Percentiles rank a stretch among this genome's conserved stretches.
phyloP scores from a whole-genome alignment of 2,797 vertebrate species.

The Aplochiton taeniatus region DNA sequence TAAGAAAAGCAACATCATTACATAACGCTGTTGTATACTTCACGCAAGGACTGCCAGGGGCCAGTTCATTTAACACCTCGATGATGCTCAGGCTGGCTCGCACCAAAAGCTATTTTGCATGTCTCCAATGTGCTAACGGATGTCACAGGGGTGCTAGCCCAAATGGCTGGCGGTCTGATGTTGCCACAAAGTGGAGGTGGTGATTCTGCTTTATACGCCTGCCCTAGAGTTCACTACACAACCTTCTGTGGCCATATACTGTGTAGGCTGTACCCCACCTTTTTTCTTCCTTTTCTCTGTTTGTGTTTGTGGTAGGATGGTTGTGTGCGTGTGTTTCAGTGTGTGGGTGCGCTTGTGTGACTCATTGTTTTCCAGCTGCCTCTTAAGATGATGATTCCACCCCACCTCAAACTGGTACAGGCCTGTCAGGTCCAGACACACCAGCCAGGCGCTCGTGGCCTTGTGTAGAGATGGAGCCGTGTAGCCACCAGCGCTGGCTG shows the following conservation, averaged over 20 bases:
- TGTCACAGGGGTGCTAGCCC: slow-evolving; percentile 37
- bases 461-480: background rate
- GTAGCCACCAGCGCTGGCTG: background rate
- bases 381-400: slow-evolving; percentile 1
- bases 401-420: slow-evolving; percentile 11
- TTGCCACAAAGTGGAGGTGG: too few relatives aligned
- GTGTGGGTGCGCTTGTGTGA: slow-evolving; percentile 21
- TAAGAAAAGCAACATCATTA: slow-evolving; percentile 61
- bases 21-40: slow-evolving; percentile 64
- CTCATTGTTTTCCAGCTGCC: slow-evolving; percentile 29
- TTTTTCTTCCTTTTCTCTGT: background rate
- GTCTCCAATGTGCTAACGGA: slow-evolving; percentile 11
- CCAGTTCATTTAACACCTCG: slow-evolving; percentile 36
- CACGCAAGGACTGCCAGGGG: slow-evolving; percentile 25
- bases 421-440: slow-evolving; percentile 21
- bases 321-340: background rate
- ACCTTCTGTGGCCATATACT: too few relatives aligned
- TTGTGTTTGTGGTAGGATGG: too few relatives aligned
- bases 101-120: slow-evolving; percentile 4
- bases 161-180: background rate
- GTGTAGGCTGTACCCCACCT: too few relatives aligned
- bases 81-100: slow-evolving; percentile 2
- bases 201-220: too few relatives aligned
- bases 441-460: background rate
- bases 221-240: too few relatives aligned